A percentile compares a stretch with the other conserved stretches of the same genome.
phyloP scores from a whole-genome alignment of 2,797 vertebrate genomes.

The Rhinichthys osculus region DNA sequence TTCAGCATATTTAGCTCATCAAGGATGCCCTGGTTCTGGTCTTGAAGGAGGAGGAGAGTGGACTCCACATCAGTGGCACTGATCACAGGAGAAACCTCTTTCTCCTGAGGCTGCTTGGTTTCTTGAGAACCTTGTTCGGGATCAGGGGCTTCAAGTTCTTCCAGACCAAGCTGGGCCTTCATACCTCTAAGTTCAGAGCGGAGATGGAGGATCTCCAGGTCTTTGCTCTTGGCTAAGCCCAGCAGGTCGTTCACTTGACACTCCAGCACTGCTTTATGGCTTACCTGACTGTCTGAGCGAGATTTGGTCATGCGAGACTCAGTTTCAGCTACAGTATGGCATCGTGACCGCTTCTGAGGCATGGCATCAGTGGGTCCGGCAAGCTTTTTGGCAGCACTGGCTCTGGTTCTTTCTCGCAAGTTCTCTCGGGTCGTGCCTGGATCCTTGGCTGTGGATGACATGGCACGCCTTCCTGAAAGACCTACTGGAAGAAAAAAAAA shows the following conservation, averaged over 20 bases:
- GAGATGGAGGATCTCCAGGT: slow-evolving; percentile 85
- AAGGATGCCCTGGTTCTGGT: slow-evolving; percentile 85
- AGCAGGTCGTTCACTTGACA: slow-evolving; percentile 86
- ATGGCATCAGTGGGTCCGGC: slow-evolving; percentile 58
- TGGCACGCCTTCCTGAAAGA: slow-evolving; percentile 77
- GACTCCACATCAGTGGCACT: slow-evolving; percentile 82
- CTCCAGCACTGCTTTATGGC: slow-evolving; percentile 84
- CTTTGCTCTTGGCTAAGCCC: slow-evolving; percentile 84
- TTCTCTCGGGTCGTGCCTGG: slow-evolving; percentile 80
- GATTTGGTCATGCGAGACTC: slow-evolving; percentile 86
- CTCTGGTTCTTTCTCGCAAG: slow-evolving; percentile 78
- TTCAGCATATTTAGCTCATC: slow-evolving; percentile 88
- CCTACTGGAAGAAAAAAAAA: slow-evolving; percentile 13
- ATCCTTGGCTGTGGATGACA: slow-evolving; percentile 80
- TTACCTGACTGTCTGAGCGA: slow-evolving; percentile 86
- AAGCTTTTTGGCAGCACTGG: slow-evolving; percentile 80
- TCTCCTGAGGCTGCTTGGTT: slow-evolving; percentile 65
- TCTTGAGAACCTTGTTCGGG: slow-evolving; percentile 67
- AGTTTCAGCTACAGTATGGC: slow-evolving; percentile 73
- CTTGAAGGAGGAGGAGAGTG: slow-evolving; percentile 82
- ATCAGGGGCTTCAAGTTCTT: slow-evolving; percentile 64
- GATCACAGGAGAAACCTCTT: slow-evolving; percentile 70
- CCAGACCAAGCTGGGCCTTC: slow-evolving; percentile 84
- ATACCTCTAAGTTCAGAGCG: slow-evolving; percentile 83
- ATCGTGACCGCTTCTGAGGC: slow-evolving; percentile 80